These are phyloP conservation scores for Saccopteryx leptura DNA, from an alignment of 2,113 vertebrate genomes.

Conservation along the genomic window DNA sequence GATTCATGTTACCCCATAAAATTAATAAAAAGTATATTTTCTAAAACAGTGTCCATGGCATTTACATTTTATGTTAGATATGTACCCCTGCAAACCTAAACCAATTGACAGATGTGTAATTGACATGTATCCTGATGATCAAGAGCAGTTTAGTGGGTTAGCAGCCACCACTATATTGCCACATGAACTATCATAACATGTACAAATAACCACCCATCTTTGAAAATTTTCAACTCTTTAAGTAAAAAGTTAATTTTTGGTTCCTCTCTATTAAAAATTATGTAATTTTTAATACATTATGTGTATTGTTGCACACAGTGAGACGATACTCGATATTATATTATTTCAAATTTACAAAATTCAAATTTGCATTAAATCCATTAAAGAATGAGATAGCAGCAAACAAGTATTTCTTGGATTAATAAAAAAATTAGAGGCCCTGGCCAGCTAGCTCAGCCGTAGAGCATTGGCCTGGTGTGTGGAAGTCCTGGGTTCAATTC, in stretches of 20 bases:
- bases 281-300: not conserved
- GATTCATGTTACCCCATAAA: no score
- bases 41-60: not conserved
- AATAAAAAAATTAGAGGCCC: not conserved
- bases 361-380: slow-evolving; percentile 14
- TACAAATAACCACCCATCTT: not conserved
- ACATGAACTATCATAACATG: not conserved
- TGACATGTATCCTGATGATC: not conserved
- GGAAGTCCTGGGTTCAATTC: no score
- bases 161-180: not conserved
- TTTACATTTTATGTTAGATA: not conserved
- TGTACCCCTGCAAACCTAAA: not conserved
- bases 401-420: not conserved
- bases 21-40: no score
- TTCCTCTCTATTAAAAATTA: not conserved
- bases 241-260: not conserved
- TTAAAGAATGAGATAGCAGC: not conserved
- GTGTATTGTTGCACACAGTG: not conserved
- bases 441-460: no score
- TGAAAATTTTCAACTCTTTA: not conserved
- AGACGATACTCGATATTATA: not conserved
- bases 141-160: not conserved
- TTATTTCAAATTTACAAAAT: slow-evolving; percentile 16
- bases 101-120: not conserved
- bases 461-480: no score